Base-by-base conservation (phyloP, 2,888 invertebrate species). In the Nycteola revayana region DNA sequence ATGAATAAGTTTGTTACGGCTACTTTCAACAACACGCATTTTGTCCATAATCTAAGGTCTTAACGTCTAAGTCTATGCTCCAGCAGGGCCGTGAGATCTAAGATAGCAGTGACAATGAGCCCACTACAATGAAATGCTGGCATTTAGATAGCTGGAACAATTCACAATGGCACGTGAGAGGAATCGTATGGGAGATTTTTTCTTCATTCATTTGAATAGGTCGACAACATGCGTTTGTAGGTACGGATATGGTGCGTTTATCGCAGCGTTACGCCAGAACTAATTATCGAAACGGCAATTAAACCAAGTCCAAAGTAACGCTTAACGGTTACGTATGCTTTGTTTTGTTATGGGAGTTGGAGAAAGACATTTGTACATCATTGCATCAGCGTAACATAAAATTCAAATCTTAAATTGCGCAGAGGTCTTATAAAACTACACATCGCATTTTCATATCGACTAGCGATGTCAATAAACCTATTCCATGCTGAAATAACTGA, bases 131-230 rank as follows among this genome's bases (percentile, higher is more conserved):
- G 82, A 81, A 79, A 74, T 65, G 72, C 64, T 63, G 62, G 70
- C 64, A 40, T 75, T 75, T 72, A 71, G 67, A 65, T 63, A 57
- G 61, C 61, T 59, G 49, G 63, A 78, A 84, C 83, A 84, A 84
- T 81, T 56, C 75, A 84, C 85, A 85, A 84, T 79, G 61, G 76
- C 76, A 79, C 78, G 81, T 81, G 83, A 80, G 82, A 83, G 75
- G 74, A 73, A 76, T 76, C 67, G 74, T 80, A 76, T 75, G 83
- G 66, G 79, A 75, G 71, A 60, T 70, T 80, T 77, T 76, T 75
- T 57, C 47, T 51, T 40, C 47, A 51, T 66, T 54, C 59, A 60
- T 68, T 63, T 60, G 58, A 59, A 66, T 67, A 56, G 56, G 52
- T 41, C 38, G 43, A 47, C 41, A 32, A 41, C 43, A 43, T 43